Percentiles rank a stretch among this genome's conserved stretches.
Evolutionary conservation across 2,113 vertebrate species (phyloP).

Genomic region (Rhabdornis inornatus): DNA sequence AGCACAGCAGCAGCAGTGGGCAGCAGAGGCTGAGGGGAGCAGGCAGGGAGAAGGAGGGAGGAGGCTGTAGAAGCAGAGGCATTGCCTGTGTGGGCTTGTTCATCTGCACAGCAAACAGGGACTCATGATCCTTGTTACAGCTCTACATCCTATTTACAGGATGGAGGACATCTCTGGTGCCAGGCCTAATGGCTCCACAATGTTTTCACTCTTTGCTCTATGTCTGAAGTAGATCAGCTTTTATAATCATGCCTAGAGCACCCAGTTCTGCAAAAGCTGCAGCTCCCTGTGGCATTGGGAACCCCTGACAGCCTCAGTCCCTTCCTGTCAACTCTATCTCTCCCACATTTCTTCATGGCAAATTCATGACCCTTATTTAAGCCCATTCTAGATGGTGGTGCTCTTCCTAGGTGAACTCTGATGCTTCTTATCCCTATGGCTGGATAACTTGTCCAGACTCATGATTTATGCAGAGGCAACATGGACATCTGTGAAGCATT

Average conservation of each 20-base stretch:
- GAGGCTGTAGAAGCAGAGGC: not conserved
- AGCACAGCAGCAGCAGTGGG: not conserved
- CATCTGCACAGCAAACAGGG: not conserved
- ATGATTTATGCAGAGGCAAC: not conserved
- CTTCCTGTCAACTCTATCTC: not conserved
- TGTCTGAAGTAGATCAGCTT: not conserved
- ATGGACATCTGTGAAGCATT: not conserved
- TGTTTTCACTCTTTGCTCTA: not conserved
- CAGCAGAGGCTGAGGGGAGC: not conserved
- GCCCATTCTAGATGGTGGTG: accelerated
- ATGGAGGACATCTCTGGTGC: not conserved
- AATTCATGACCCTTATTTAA: not conserved
- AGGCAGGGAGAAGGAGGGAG: not conserved
- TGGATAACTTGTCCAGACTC: not conserved
- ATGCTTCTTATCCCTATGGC: accelerated
- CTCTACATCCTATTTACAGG: not conserved
- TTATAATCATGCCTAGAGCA: not conserved
- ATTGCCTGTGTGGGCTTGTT: not conserved
- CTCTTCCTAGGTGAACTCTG: not conserved
- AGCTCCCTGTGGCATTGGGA: not conserved
- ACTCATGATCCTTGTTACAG: not conserved
- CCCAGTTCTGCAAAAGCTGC: not conserved
- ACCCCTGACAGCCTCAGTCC: not conserved
- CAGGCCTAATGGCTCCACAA: not conserved
- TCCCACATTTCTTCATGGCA: not conserved